A percentile compares a stretch with the other conserved stretches of the same genome.
Conservation (phyloP, 2,797 vertebrate species). For the Pempheris klunzingeri region DNA sequence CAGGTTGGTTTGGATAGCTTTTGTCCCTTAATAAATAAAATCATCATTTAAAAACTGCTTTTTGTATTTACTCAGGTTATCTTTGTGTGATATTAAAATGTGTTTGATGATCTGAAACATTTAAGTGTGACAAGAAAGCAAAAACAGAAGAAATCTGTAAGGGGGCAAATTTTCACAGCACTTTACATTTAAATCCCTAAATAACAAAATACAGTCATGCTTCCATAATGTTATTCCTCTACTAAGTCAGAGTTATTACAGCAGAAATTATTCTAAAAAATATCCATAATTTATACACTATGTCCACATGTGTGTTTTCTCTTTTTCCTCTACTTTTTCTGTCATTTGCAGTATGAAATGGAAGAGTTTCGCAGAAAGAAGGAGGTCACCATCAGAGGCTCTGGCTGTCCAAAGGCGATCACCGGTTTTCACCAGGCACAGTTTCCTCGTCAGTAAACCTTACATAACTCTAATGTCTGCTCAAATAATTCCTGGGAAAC, state of each 20-base stretch:
- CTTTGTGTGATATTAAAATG: too few species aligned
- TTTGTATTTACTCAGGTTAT: too few species aligned
- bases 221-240: not conserved
- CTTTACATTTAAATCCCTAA: not conserved
- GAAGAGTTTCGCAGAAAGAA: slow-evolving; percentile 94
- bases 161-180: too few species aligned
- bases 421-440: slow-evolving; percentile 93
- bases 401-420: slow-evolving; percentile 91
- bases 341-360: slow-evolving; percentile 88
- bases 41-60: too few species aligned
- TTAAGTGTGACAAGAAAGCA: too few species aligned
- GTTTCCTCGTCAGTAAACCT: slow-evolving; percentile 93
- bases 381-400: slow-evolving; percentile 94
- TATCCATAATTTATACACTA: not conserved
- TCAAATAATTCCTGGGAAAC: not conserved
- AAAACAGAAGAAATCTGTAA: too few species aligned
- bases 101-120: too few species aligned
- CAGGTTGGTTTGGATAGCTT: too few species aligned
- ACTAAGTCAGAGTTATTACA: not conserved
- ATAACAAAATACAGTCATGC: not conserved
- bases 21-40: too few species aligned
- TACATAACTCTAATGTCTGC: not conserved
- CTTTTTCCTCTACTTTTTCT: not conserved
- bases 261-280: not conserved
- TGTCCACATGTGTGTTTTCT: not conserved